Evolutionary conservation across 2,888 invertebrate genomes (phyloP), one percentile per base, ranked within the genome.

Genomic region (Craniophora ligustri): DNA sequence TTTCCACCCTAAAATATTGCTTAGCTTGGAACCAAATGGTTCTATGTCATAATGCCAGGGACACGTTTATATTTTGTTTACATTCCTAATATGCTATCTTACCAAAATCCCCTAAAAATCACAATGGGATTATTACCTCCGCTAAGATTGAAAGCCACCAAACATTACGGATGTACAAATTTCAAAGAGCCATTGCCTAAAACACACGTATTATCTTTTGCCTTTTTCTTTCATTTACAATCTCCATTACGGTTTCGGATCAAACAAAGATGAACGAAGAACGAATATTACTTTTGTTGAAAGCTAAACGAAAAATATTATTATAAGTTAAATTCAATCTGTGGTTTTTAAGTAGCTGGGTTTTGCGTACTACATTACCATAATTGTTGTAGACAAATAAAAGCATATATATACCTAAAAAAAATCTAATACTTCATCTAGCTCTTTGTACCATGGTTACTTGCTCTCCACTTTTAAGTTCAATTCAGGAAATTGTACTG

Each of bases 251-350:
- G 32, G 41, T 26, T 14, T 38, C 40, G 54, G 64, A 61, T 74
- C 72, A 71, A 75, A 75, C 65, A 70, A 62, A 58, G 56, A 69
- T 56, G 50, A 41, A 6, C n/a, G 68, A 72, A 67, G 54, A 53
- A 71, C 48, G 55, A 68, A 70, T 70, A 70, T 70, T 67, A 67
- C 60, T 57, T 73, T 63, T 67, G 71, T 59, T 59, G 47, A 56
- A 67, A 70, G 74, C 67, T 55, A 55, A 73, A 60, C 28, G 63
- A 61, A 67, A 71, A 63, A 59, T 73, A 39, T 66, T 73, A 54
- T 73, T 62, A 30, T 26, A 63, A 68, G 64, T 68, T 57, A 57
- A 68, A 66, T 66, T 66, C 48, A 63, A 63, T 48, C 31, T 45
- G 21, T 16, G 42, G 35, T 54, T 15, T 39, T 31, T 7, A 14